phyloP scores from a whole-genome alignment of 2,888 invertebrate species.

The Hylaea fasciaria region DNA sequence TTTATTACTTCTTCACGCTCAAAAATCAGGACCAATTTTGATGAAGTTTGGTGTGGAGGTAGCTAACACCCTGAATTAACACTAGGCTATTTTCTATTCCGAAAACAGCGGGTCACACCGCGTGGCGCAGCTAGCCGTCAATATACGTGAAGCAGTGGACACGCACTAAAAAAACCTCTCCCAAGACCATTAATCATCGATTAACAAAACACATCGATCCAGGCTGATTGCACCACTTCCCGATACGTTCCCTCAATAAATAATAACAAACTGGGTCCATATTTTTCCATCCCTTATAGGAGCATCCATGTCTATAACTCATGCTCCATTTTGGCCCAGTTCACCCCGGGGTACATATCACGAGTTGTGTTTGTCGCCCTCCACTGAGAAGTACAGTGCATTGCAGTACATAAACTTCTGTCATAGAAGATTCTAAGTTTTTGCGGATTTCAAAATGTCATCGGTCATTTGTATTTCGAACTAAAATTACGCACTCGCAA shows the following conservation, averaged over 20 bases:
- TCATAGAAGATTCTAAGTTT: neutral
- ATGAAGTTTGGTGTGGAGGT: no score
- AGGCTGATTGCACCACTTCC: neutral
- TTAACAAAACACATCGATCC: neutral
- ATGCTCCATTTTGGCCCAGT: conserved; percentile 12
- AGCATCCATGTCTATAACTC: conserved; percentile 18
- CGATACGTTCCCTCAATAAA: conserved; percentile 1
- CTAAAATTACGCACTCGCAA: no score
- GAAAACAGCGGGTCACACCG: no score
- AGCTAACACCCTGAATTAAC: no score
- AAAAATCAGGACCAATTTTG: no score
- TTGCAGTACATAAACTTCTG: conserved; percentile 5
- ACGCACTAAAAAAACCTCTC: no score
- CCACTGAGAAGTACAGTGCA: neutral
- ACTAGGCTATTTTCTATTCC: no score
- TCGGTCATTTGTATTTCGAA: no score
- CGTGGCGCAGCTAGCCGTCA: no score
- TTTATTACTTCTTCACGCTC: no score
- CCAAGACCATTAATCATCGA: neutral
- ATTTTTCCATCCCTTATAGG: conserved; percentile 13
- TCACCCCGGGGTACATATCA: conserved; percentile 17
- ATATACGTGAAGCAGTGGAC: no score
- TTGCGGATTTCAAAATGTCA: no score
- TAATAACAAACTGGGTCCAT: conserved; percentile 9
- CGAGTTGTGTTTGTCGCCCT: conserved; percentile 14